These are phyloP conservation scores for Coleophora deauratella DNA, from an alignment of 2,888 invertebrate species.

Conservation along the genomic window DNA sequence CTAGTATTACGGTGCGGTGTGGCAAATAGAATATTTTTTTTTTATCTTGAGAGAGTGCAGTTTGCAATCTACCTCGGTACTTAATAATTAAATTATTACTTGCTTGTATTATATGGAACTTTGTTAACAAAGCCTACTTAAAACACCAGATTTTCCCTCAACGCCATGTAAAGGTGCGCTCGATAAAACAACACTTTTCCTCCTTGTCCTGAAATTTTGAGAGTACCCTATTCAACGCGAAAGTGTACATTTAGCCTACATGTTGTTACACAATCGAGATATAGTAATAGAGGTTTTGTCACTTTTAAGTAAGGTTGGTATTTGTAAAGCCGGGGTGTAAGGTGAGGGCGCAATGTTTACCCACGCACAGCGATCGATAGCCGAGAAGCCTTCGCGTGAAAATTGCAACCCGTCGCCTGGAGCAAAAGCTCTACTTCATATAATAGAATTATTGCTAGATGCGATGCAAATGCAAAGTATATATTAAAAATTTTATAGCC, in stretches of 20 bases:
- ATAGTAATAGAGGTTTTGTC: constrained; percentile 4
- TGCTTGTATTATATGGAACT: too few relatives aligned
- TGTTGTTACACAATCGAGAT: background rate
- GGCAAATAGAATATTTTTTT: too few relatives aligned
- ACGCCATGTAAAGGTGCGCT: too few relatives aligned
- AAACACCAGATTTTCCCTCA: too few relatives aligned
- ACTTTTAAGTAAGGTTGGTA: constrained; percentile 4
- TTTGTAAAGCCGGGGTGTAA: constrained; percentile 20
- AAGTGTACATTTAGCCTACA: constrained; percentile 1
- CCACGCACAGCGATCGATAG: constrained; percentile 66
- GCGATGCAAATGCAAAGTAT: too few relatives aligned
- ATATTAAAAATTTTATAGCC: too few relatives aligned
- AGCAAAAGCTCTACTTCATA: constrained; percentile 23
- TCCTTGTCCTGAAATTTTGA: background rate
- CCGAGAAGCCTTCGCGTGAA: constrained; percentile 58
- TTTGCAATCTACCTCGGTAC: too few relatives aligned
- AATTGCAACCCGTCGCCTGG: constrained; percentile 57
- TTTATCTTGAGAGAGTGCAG: too few relatives aligned
- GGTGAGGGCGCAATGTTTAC: constrained; percentile 63
- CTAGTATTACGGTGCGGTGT: too few relatives aligned
- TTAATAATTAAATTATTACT: too few relatives aligned
- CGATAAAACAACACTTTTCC: too few relatives aligned
- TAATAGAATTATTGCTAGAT: constrained; percentile 31
- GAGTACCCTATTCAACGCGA: constrained; percentile 1
- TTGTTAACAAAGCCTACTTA: too few relatives aligned